Evolutionary conservation across 2,888 invertebrate genomes (phyloP).

Genomic region (Nasonovia ribisnigri): DNA sequence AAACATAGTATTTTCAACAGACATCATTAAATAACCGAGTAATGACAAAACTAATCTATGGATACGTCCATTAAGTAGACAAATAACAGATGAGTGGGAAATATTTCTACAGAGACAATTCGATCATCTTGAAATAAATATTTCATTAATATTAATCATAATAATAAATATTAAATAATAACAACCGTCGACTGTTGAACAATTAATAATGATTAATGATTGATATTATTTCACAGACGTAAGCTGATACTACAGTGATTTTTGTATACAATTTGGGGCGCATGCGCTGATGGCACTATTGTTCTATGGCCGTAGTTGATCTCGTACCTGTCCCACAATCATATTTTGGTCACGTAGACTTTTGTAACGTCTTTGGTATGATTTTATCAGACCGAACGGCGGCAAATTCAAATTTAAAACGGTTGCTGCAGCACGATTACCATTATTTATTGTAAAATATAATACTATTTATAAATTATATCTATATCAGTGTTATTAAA

Average conservation of each 20-base stretch:
- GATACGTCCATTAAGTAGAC: neutral
- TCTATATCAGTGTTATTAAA: too few species aligned
- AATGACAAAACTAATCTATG: neutral
- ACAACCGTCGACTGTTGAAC: too few species aligned
- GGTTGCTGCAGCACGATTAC: neutral
- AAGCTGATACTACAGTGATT: neutral
- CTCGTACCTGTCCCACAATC: neutral
- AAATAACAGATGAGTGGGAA: neutral
- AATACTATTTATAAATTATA: too few species aligned
- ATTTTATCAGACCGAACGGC: neutral
- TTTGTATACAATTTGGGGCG: conserved; percentile 4
- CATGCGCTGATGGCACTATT: neutral
- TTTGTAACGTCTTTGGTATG: conserved; percentile 27
- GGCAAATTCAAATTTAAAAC: conserved; percentile 12
- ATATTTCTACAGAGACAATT: neutral
- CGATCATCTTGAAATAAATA: neutral
- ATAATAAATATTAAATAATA: neutral
- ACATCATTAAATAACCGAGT: neutral
- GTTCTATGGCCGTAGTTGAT: neutral
- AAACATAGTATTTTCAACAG: neutral
- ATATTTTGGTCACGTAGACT: too few species aligned
- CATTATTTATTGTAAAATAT: too few species aligned
- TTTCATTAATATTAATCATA: neutral
- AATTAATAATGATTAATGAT: too few species aligned
- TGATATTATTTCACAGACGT: neutral